Conservation (phyloP, 2,797 vertebrate genomes). For the Cyprinodon diabolis region DNA sequence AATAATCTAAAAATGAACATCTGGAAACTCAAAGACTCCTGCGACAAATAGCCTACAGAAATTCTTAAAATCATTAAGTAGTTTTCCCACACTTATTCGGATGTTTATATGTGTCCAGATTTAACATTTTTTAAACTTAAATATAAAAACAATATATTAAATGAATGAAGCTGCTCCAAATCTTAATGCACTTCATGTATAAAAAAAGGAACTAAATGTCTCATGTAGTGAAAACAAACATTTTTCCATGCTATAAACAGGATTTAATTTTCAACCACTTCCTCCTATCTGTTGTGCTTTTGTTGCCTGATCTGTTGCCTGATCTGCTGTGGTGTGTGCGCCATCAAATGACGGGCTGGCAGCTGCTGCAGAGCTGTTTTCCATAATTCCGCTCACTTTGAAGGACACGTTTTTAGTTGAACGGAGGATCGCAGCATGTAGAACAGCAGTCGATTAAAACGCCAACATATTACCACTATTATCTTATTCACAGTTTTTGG, state of each 20-base stretch:
- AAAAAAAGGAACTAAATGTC: not conserved
- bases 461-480: constrained; percentile 66
- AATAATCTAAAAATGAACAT: not conserved
- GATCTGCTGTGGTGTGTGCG: constrained; percentile 10
- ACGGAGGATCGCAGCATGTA: constrained; percentile 44
- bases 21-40: not conserved
- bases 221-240: not conserved
- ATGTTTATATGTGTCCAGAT: constrained; percentile 28
- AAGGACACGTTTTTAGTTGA: constrained; percentile 67
- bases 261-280: constrained; percentile 13
- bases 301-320: not conserved
- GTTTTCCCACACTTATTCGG: constrained; percentile 23
- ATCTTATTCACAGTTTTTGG: constrained; percentile 63
- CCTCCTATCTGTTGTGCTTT: not conserved
- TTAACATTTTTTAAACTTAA: constrained; percentile 23
- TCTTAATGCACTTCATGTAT: not conserved
- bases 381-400: constrained; percentile 68
- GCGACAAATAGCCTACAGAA: too few species aligned
- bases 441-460: constrained; percentile 55
- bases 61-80: not conserved
- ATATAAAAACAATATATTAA: not conserved
- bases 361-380: constrained; percentile 47
- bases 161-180: not conserved
- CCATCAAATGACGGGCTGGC: constrained; percentile 43
- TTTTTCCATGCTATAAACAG: not conserved